A percentile compares a stretch with the other conserved stretches of the same genome.
Evolutionary conservation across 2,888 invertebrate species (phyloP).

Genomic region (Acrobasis consociella): DNA sequence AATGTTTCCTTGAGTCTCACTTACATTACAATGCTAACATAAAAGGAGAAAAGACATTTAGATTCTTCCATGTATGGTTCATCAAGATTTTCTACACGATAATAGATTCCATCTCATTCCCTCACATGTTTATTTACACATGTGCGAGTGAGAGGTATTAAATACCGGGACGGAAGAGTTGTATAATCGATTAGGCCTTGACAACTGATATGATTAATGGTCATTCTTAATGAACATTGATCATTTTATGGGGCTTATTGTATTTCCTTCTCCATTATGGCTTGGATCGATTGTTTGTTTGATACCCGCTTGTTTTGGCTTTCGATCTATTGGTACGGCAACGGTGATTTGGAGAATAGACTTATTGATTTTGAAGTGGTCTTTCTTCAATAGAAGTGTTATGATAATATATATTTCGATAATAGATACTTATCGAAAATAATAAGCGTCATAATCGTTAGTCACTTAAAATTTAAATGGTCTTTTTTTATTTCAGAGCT

Average conservation of each 20-base stretch:
- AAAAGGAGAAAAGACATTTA: constrained; percentile 36
- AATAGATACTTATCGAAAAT: too few species aligned
- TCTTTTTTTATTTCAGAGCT: too few species aligned
- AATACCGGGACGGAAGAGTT: constrained; percentile 50
- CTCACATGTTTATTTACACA: constrained; percentile 27
- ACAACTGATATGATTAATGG: constrained; percentile 46
- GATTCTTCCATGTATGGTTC: constrained; percentile 49
- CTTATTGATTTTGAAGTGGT: neutral
- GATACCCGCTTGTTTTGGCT: constrained; percentile 5
- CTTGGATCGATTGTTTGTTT: constrained; percentile 13
- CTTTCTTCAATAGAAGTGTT: neutral
- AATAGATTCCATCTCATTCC: constrained; percentile 28
- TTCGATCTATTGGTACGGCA: neutral
- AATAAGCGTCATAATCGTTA: too few species aligned
- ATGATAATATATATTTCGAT: too few species aligned
- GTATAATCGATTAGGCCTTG: constrained; percentile 48
- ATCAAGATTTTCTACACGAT: constrained; percentile 20
- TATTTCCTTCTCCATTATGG: constrained; percentile 25
- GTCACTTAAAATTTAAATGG: too few species aligned
- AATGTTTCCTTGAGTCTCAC: constrained; percentile 49
- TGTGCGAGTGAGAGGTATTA: constrained; percentile 39
- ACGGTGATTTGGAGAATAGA: neutral
- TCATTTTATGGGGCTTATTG: constrained; percentile 32
- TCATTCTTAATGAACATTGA: constrained; percentile 40
- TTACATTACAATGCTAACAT: constrained; percentile 34